Evolutionary conservation across 2,113 vertebrate genomes (phyloP).

Genomic region (Agapornis roseicollis): DNA sequence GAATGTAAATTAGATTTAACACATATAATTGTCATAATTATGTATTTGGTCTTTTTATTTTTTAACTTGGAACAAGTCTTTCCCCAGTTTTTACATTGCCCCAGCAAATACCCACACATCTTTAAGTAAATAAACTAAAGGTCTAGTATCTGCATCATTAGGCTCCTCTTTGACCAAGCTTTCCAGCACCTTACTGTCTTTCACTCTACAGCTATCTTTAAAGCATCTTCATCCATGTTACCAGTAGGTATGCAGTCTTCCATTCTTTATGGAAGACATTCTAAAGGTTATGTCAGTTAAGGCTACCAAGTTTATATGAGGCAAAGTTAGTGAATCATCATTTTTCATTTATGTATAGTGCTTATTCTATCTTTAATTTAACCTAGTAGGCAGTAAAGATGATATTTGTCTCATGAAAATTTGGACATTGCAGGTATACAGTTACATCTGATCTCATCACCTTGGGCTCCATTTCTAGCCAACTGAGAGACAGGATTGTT

Average conservation of each 20-base stretch:
- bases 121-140: background rate
- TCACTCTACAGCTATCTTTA: background rate
- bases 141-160: background rate
- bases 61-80: background rate
- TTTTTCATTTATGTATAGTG: background rate
- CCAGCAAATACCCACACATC: background rate
- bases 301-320: background rate
- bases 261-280: background rate
- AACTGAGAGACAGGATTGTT: background rate
- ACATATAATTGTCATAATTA: background rate
- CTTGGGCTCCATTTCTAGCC: background rate
- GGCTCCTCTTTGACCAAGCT: background rate
- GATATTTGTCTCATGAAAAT: background rate
- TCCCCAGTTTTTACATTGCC: background rate
- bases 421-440: background rate
- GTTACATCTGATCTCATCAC: background rate
- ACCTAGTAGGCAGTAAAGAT: background rate
- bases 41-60: background rate
- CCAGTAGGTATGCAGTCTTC: background rate
- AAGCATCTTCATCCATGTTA: background rate
- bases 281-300: slow-evolving; percentile 42
- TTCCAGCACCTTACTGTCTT: background rate
- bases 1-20: slow-evolving; percentile 41
- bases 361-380: background rate
- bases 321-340: slow-evolving; percentile 11